Conservation (phyloP, 2,113 vertebrate genomes). For the Dolichallabes microphthalmus region DNA sequence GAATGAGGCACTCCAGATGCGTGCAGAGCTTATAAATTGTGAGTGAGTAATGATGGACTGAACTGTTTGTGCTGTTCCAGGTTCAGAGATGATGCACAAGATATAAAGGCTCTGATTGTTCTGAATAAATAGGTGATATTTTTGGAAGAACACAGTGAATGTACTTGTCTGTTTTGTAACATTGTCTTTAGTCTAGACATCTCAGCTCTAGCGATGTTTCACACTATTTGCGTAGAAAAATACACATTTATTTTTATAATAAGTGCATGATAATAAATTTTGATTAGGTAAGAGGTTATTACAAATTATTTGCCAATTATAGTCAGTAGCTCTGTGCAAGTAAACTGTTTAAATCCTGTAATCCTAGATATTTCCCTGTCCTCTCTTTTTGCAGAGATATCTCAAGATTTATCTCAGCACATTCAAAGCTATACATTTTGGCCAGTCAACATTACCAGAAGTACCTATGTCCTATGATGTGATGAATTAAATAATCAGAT, state of each 20-base stretch:
- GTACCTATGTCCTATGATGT: constrained; percentile 13
- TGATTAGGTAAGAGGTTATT: too few species aligned
- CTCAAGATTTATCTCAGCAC: not conserved
- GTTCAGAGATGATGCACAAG: not conserved
- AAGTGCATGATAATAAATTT: not conserved
- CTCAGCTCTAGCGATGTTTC: not conserved
- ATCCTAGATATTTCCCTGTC: not conserved
- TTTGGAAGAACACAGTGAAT: not conserved
- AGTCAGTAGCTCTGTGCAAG: not conserved
- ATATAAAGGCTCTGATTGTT: constrained; percentile 3
- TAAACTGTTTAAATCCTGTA: not conserved
- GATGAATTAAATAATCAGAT: constrained; percentile 45
- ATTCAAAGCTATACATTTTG: not conserved
- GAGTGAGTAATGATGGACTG: constrained; percentile 28
- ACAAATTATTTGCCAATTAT: not conserved
- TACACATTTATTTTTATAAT: not conserved
- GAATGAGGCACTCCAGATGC: not conserved
- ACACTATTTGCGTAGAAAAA: not conserved
- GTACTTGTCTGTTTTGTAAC: not conserved
- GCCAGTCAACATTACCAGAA: not conserved
- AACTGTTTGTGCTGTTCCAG: not conserved
- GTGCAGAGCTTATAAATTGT: constrained; percentile 36
- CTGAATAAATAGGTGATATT: constrained; percentile 8
- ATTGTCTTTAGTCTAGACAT: not conserved
- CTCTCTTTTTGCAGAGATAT: constrained; percentile 3